A percentile compares a stretch with the other conserved stretches of the same genome.
Conservation (phyloP, 2,797 vertebrate species). For the Threskiornis aethiopicus region DNA sequence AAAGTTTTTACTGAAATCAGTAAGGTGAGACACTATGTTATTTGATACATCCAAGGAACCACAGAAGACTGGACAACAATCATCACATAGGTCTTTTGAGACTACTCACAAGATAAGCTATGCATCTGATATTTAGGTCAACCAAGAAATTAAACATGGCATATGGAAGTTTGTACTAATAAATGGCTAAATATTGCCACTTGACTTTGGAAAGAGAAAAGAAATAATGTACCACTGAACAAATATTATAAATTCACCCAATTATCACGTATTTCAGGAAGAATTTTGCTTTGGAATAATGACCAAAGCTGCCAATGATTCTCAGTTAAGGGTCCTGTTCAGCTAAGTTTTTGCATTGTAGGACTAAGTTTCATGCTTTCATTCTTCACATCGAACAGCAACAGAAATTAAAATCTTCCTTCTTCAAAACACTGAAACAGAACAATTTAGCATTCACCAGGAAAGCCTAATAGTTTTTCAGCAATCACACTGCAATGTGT, state of each 20-base stretch:
- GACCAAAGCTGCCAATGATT: background rate
- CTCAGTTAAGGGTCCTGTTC: background rate
- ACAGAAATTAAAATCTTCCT: background rate
- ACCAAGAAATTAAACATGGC: background rate
- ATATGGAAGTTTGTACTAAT: background rate
- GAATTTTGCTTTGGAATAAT: background rate
- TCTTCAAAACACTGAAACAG: background rate
- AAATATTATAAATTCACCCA: background rate
- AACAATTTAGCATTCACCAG: background rate
- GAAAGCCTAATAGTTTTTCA: background rate
- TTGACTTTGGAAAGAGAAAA: background rate
- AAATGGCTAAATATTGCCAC: background rate
- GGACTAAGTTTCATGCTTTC: background rate
- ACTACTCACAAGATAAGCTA: background rate
- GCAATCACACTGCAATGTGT: background rate
- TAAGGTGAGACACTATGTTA: background rate
- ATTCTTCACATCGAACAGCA: background rate
- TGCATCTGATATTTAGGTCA: background rate
- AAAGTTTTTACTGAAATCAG: background rate
- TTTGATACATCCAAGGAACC: background rate
- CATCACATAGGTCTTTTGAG: background rate
- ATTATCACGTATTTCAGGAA: background rate
- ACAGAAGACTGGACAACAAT: background rate
- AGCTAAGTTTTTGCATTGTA: background rate
- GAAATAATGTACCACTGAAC: background rate